Conservation (phyloP, 1,140 invertebrate genomes). For the Brachionus paranguensis region DNA sequence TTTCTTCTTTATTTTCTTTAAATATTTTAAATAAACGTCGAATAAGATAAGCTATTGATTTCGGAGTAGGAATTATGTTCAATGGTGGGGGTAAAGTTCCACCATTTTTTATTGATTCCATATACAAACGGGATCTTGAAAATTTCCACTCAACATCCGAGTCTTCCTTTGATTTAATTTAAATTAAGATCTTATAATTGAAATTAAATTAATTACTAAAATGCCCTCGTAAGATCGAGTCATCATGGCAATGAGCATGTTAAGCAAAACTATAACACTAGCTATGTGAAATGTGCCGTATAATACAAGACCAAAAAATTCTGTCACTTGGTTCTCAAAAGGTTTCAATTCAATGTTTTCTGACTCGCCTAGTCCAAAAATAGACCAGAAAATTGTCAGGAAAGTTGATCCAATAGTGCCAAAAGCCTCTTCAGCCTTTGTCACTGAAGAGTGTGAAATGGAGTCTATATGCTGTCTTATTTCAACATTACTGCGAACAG, state of each 20-base stretch:
- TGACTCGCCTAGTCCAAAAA: conserved; percentile 66
- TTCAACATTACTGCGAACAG: conserved; percentile 50
- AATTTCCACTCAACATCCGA: conserved; percentile 87
- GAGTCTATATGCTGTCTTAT: conserved; percentile 41
- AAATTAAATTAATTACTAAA: conserved; percentile 47
- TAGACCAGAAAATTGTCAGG: conserved; percentile 69
- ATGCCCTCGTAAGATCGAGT: conserved; percentile 58
- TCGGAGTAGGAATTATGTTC: conserved; percentile 81
- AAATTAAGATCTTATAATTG: conserved; percentile 9
- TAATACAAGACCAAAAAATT: conserved; percentile 51
- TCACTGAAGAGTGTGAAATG: conserved; percentile 26
- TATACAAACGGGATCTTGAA: conserved; percentile 78
- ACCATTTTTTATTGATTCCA: conserved; percentile 82
- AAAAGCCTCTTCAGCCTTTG: conserved; percentile 46
- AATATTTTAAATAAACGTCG: background rate
- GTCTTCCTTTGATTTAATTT: conserved; percentile 63
- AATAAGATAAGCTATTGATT: conserved; percentile 56
- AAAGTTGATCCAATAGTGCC: conserved; percentile 59
- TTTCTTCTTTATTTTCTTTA: background rate
- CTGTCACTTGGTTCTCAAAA: conserved; percentile 43
- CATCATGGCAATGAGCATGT: conserved; percentile 62
- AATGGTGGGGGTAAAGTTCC: conserved; percentile 78
- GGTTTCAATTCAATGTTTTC: conserved; percentile 62
- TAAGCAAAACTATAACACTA: conserved; percentile 58
- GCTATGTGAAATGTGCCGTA: conserved; percentile 54